Base-by-base conservation (phyloP, 1,140 invertebrate species). In the Panulirus ornatus region DNA sequence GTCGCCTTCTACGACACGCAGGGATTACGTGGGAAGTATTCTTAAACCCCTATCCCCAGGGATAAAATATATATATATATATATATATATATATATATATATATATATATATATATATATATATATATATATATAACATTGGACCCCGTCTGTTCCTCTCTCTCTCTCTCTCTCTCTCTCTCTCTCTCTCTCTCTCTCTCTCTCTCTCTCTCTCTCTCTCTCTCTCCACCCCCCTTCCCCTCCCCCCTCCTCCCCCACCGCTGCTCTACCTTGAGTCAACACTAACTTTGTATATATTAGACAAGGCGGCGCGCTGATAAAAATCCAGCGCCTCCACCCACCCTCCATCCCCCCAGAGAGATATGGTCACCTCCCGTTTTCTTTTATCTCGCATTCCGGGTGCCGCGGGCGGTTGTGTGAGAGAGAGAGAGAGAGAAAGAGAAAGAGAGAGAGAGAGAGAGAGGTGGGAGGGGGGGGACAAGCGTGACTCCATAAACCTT, bases 201-300 rank as follows among this genome's bases (percentile, higher is more conserved):
- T 34, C 78, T 34, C 47, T 47, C 40, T 58, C 78, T 30, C 78
- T 58, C 78, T 54, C 47, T 54, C 78, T 54, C 78, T 34, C 78
- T 58, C 42, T 54, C 78, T 54, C 51, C 30, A 5, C 30, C 5
- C 30, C 22, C 30, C 22, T 22, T 27, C 63, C 22, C 5, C 63
- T 19, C 22, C 22, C 30, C 6, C 30, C 5, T 66, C 63, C 63
- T 22, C 22, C 63, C 30, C 3, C 30, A 66, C 30, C 63, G 3
- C 22, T 34, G 3, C 22, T 66, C 30, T 19, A 5, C 22, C 22
- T 22, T 6, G 58, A 66, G 58, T 66, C 58, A 30, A 6, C 8
- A 30, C 27, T 34, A 66, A 66, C n/a, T 66, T 66, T 66, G 58
- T 66, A 66, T 66, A 66, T 66, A 66, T 66, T 66, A 66, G 58